Percentiles rank a stretch among this genome's conserved stretches.
Evolutionary conservation across 1,140 invertebrate genomes (phyloP).

Genomic region (Polypedilum pembai): DNA sequence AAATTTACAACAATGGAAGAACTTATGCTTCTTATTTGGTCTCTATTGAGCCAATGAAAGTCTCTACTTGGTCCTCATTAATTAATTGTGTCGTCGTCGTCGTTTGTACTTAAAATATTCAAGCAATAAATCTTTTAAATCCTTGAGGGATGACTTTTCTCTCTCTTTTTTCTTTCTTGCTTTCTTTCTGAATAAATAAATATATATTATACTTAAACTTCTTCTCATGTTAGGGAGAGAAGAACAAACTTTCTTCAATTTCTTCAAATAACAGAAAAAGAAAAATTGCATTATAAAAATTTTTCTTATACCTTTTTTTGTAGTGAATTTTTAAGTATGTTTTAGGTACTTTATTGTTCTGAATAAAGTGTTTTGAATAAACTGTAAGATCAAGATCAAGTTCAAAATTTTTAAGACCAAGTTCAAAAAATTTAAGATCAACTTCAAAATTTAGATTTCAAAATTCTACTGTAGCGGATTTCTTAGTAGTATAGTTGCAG

Average conservation of each 20-base stretch:
- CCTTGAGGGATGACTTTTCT: background rate
- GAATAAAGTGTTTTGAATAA: too few relatives aligned
- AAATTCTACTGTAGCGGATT: too few relatives aligned
- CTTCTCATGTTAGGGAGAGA: background rate
- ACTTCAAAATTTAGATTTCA: too few relatives aligned
- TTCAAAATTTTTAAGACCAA: too few relatives aligned
- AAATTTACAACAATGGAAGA: background rate
- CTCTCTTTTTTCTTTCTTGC: background rate
- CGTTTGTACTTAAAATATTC: background rate
- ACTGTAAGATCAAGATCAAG: too few relatives aligned
- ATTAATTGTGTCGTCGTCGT: slow-evolving; percentile 16
- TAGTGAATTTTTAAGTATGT: too few relatives aligned
- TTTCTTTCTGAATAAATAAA: slow-evolving; percentile 8
- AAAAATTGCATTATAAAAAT: background rate
- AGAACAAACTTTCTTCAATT: background rate
- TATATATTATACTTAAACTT: slow-evolving; percentile 1
- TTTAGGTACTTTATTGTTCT: too few relatives aligned
- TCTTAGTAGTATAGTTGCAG: too few relatives aligned
- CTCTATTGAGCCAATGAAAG: background rate
- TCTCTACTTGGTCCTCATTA: slow-evolving; percentile 5
- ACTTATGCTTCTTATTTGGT: background rate
- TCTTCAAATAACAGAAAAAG: background rate
- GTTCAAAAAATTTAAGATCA: too few relatives aligned
- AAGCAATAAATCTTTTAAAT: slow-evolving; percentile 6
- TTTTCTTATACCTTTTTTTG: too few relatives aligned